Evolutionary conservation across 2,888 invertebrate species (phyloP), one percentile per base, ranked within the genome.

Genomic region (Pandemis corylana): DNA sequence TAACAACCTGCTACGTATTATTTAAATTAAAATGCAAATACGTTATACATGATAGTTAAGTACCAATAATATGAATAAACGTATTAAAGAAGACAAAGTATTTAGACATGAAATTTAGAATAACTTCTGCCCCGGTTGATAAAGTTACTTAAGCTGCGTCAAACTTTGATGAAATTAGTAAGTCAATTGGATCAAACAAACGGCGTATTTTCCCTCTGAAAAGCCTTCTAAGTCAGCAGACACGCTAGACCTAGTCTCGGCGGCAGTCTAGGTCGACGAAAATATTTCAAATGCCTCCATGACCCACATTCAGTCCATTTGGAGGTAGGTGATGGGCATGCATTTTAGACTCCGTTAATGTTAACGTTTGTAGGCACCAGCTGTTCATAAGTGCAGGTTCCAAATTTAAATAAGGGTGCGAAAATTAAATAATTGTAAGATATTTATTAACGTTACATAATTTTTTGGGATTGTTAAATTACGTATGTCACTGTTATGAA

Each of bases 231-330:
- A 74, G 74, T 69, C 44, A 28, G 12, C 62, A 68, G 68, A 64
- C 69, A 66, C 73, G 59, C 64, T 42, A 74, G 69, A 63, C 53
- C n/a, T 28, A 28, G n/a, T 41, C 66, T 28, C 13, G 28, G 13
- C 13, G 10, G 64, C 9, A 9, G 56, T 65, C 68, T 63, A 73
- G 73, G 63, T 49, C 46, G 15, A 65, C 51, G 42, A 53, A 53
- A 74, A 73, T 68, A 69, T 59, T 68, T 69, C 15, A 59, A 69
- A 74, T 69, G 64, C 49, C 15, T 20, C 67, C n/a, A 28, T 66
- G 74, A 70, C 69, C 74, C 61, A 65, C 7, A 61, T 74, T 62
- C 61, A 9, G n/a, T 10, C 53, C 36, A 15, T 65, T 65, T 61
- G 9, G 41, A 67, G 44, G 42, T 53, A 69, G 65, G 41, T 51